Percentiles rank a stretch among this genome's conserved stretches.
phyloP scores from a whole-genome alignment of 2,888 invertebrate species.

The Cremastobaeus sp. region DNA sequence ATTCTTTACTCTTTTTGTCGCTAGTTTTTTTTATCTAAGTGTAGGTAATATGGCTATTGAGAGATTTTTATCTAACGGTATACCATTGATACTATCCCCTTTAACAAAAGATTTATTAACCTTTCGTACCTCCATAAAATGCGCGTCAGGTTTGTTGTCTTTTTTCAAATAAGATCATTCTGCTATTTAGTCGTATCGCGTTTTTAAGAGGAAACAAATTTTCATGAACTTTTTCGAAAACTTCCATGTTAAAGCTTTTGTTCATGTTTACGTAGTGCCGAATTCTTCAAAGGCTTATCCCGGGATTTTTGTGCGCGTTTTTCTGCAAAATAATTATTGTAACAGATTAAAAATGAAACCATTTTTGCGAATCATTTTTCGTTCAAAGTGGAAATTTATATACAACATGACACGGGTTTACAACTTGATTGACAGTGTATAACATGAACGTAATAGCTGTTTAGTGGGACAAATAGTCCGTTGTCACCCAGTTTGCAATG shows the following conservation, averaged over 20 bases:
- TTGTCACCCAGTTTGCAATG: conserved; percentile 40
- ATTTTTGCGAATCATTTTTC: no score
- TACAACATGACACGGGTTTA: conserved; percentile 40
- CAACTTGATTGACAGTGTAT: conserved; percentile 45
- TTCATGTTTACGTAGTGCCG: no score
- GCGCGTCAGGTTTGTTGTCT: background rate
- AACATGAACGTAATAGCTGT: conserved; percentile 49
- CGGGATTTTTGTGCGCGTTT: no score
- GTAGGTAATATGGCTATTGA: conserved; percentile 28
- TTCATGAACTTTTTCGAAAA: no score
- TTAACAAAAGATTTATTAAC: conserved; percentile 26
- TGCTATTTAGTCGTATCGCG: no score
- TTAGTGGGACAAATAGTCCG: conserved; percentile 38
- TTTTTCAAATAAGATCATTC: no score
- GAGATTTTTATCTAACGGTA: conserved; percentile 31
- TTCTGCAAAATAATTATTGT: no score
- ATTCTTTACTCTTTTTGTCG: conserved; percentile 53
- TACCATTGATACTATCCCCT: conserved; percentile 34
- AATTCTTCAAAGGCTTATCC: no score
- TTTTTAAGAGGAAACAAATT: no score
- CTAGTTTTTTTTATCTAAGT: conserved; percentile 34
- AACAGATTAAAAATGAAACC: no score
- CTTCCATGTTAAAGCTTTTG: no score
- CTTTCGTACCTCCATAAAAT: conserved; percentile 1
- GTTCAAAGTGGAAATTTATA: no score